Percentiles rank a stretch among this genome's conserved stretches.
Conservation (phyloP, 1,140 invertebrate genomes). For the Argopecten irradians region DNA sequence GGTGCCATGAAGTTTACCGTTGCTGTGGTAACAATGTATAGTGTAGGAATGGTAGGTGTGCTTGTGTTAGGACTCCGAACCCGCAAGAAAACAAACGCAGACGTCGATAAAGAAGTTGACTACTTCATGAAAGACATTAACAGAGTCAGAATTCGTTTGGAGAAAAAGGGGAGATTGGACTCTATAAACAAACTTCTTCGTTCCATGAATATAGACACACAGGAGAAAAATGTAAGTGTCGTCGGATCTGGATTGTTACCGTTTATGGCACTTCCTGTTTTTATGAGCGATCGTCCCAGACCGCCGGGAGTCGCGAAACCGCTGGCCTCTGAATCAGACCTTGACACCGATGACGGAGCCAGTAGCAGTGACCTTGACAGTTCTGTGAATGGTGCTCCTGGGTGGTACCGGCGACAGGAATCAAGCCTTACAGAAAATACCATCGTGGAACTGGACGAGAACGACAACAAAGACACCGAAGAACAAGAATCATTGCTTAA, state of each 20-base stretch:
- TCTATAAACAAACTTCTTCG: conserved; percentile 29
- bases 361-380: not conserved
- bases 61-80: conserved; percentile 46
- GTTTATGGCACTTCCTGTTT: conserved; percentile 31
- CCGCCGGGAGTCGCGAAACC: not conserved
- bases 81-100: conserved; percentile 27
- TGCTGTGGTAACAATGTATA: conserved; percentile 62
- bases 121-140: conserved; percentile 38
- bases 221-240: not conserved
- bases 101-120: conserved; percentile 46
- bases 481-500: not conserved
- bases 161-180: conserved; percentile 40
- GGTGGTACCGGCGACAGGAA: not conserved
- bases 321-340: not conserved
- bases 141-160: conserved; percentile 34
- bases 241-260: conserved; percentile 26
- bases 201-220: not conserved
- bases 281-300: conserved; percentile 13
- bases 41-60: conserved; percentile 61
- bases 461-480: not conserved
- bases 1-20: conserved; percentile 63
- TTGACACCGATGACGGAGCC: not conserved
- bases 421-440: not conserved
- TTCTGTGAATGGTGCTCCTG: not conserved
- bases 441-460: not conserved